Evolutionary conservation across 2,113 vertebrate species (phyloP), one percentile per base, ranked within the genome.

Genomic region (Tupaia tana): DNA sequence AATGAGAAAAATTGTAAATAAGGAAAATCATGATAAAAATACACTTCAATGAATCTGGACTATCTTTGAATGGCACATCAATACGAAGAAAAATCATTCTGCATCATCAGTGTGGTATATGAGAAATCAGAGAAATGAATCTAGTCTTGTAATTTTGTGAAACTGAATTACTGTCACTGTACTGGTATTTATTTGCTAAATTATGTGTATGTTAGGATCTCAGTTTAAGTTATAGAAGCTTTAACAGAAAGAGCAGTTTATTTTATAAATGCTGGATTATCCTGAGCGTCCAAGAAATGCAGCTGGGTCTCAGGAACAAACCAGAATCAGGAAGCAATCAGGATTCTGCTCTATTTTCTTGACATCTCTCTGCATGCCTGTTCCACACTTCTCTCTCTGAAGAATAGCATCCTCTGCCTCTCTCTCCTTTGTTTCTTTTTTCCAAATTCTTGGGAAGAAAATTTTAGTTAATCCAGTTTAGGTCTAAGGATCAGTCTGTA

Each of bases 111-210:
- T 73, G 12, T 80, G 70, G 7, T 67, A 73, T 63, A n/a, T 73
- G 6, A 75, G 16, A 90, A 96, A 71, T 88, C 25, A 73, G 34
- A 80, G 56, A 93, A 94, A 54, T 73, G 13, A 67, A 63, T 59
- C 12, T 16, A 92, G 19, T 92, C 59, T 93, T 85, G 10, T 1
- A 64, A 59, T 16, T 93, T 31, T 70, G 75, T 20, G 34, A 85
- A 94, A 63, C 14, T 66, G 61, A 91, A 71, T 70, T 80, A 88
- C 27, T 78, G 8, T 20, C 24, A 27, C 19, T 61, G 0, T 34
- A 25, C 24, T 89, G 10, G 13, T 56, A 43, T 71, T 70, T 1
- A 12, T 11, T 73, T 89, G 15, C 79, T 34, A 82, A 73, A 14
- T 29, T 67, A 34, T 63, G 2, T 18, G 25, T 89, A 89, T 3